Evolutionary conservation across 2,113 vertebrate genomes (phyloP).

Genomic region (Lophotis ruficrista): DNA sequence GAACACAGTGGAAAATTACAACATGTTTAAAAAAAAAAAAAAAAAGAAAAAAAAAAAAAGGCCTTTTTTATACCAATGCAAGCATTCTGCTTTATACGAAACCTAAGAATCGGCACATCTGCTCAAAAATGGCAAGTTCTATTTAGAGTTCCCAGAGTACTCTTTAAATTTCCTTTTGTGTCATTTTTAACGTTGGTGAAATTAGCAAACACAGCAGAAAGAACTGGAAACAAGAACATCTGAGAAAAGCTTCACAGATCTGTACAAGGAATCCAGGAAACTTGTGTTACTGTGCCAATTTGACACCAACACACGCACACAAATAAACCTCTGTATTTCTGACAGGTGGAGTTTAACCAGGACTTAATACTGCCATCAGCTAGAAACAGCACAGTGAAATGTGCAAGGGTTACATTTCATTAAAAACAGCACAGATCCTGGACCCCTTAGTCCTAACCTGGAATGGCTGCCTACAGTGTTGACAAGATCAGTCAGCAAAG

Average conservation of each 20-base stretch:
- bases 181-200: not conserved
- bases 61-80: not conserved
- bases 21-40: not conserved
- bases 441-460: not conserved
- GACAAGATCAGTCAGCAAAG: not conserved
- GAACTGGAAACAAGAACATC: not conserved
- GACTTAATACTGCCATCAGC: not conserved
- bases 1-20: slow-evolving; percentile 55
- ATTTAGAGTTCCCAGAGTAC: not conserved
- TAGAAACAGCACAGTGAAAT: not conserved
- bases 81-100: not conserved
- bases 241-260: not conserved
- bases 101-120: not conserved
- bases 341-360: not conserved
- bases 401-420: not conserved
- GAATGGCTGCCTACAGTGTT: not conserved
- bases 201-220: not conserved
- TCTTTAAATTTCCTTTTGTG: not conserved
- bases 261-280: not conserved
- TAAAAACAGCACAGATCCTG: not conserved
- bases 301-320: not conserved
- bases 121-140: not conserved
- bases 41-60: not conserved
- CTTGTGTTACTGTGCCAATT: not conserved
- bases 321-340: not conserved